Evolutionary conservation across 2,888 invertebrate species (phyloP).

Genomic region (Scaptomyza parva): DNA sequence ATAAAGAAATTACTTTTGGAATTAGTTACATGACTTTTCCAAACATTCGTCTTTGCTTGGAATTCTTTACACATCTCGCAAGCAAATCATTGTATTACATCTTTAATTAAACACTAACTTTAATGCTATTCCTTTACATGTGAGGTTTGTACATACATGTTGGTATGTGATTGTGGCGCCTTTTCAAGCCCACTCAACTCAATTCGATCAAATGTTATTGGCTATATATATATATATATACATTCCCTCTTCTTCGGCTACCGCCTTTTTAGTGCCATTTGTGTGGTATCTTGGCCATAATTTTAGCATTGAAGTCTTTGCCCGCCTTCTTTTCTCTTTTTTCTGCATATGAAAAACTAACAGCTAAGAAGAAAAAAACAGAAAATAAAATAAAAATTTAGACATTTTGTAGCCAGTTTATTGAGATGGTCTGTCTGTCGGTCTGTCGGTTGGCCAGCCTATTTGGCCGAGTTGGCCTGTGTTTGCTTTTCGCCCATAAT

Average conservation of each 20-base stretch:
- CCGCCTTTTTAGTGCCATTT: neutral
- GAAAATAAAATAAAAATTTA: conserved; percentile 53
- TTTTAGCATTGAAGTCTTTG: conserved; percentile 31
- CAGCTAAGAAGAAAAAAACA: conserved; percentile 27
- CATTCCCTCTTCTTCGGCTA: neutral
- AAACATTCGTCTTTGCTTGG: neutral
- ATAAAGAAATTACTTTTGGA: no score
- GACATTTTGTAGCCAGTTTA: conserved; percentile 77
- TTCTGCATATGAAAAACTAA: conserved; percentile 34
- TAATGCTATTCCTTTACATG: neutral
- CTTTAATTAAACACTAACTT: conserved; percentile 24
- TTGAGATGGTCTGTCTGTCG: no score
- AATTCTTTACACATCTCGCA: neutral
- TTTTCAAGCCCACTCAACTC: conserved; percentile 23
- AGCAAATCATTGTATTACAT: conserved; percentile 43
- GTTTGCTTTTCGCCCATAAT: conserved; percentile 76
- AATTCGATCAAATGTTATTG: conserved; percentile 30
- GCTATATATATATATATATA: neutral
- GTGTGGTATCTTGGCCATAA: conserved; percentile 15
- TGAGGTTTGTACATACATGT: neutral
- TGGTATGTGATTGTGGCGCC: conserved; percentile 39
- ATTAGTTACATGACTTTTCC: no score
- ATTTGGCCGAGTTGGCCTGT: conserved; percentile 61
- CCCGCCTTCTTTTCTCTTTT: conserved; percentile 47
- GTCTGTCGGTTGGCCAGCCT: conserved; percentile 37